Evolutionary conservation across 2,113 vertebrate species (phyloP), one percentile per base, ranked within the genome.

Genomic region (Phalacrocorax pelagicus): DNA sequence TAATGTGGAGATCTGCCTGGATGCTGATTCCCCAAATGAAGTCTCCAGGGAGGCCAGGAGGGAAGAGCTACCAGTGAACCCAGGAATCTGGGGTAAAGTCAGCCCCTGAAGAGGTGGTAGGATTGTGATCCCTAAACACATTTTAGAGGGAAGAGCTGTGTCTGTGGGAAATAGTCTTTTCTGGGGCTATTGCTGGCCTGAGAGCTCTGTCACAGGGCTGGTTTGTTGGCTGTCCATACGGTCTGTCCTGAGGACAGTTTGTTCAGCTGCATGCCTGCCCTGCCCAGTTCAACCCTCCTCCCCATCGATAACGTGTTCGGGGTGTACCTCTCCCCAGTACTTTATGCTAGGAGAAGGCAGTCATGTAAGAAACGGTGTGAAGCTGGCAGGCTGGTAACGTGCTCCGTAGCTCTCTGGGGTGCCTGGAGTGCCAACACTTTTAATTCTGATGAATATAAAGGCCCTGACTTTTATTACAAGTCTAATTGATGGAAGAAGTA

Each of bases 291-390:
- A 18, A 15, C 38, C 44, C 22, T 38, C 5, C 16, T 73, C 15
- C 3, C 9, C 23, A 2, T 0, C 4, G 7, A 3, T 0, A 9
- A 2, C 10, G 4, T 5, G 19, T 22, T 74, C 23, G 30, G 29
- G 16, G 18, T 5, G 36, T 0, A 1, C 22, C 52, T 69, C 40
- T 85, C 7, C 57, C 59, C 10, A 2, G 30, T 1, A 4, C 40
- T 20, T 42, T 8, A 12, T n/a, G 22, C 32, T 46, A 34, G 61
- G 40, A 20, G 59, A 63, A 61, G 29, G 30, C 1, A 3, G 30
- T 22, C 22, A 0, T 6, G 51, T 59, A 22, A 47, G 55, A n/a
- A 2, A 15, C 0, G 3, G 23, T 1, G 4, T 5, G 40, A 16
- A 2, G 5, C 4, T 21, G 24, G 26, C 55, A 84, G 65, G 30